phyloP scores from a whole-genome alignment of 2,797 vertebrate species.

The Micropoecilia bifurca region DNA sequence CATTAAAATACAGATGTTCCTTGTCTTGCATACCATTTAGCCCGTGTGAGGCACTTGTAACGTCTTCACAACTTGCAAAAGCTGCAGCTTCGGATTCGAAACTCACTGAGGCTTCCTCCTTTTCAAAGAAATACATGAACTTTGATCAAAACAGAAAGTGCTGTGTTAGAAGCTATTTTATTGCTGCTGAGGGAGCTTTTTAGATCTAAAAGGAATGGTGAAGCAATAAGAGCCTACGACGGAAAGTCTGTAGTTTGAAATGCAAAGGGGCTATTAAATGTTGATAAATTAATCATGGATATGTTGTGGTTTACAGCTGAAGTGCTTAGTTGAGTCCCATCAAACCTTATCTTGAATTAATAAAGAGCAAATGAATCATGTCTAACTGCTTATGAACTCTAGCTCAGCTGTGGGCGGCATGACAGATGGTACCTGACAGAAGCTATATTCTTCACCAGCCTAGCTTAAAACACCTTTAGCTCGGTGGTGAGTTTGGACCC shows the following conservation, averaged over 20 bases:
- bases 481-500: constrained; percentile 6
- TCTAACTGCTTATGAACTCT: constrained; percentile 43
- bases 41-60: background rate
- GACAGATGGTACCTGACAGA: constrained; percentile 39
- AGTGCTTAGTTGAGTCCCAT: constrained; percentile 16
- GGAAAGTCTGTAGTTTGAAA: background rate
- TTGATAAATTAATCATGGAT: background rate
- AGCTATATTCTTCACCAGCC: constrained; percentile 7
- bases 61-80: constrained; percentile 8
- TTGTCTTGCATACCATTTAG: constrained; percentile 1
- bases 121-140: constrained; percentile 1
- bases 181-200: background rate
- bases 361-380: constrained; percentile 39
- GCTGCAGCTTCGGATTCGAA: constrained; percentile 1
- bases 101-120: background rate
- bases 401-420: constrained; percentile 31
- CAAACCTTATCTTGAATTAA: constrained; percentile 28
- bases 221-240: background rate
- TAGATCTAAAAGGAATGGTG: background rate
- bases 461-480: constrained; percentile 20
- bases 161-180: constrained; percentile 1
- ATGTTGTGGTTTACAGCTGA: constrained; percentile 14
- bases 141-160: background rate
- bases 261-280: constrained; percentile 4
- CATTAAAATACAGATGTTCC: constrained; percentile 3